Evolutionary conservation across 2,113 vertebrate species (phyloP), one percentile per base, ranked within the genome.

Genomic region (Probosciger aterrimus): DNA sequence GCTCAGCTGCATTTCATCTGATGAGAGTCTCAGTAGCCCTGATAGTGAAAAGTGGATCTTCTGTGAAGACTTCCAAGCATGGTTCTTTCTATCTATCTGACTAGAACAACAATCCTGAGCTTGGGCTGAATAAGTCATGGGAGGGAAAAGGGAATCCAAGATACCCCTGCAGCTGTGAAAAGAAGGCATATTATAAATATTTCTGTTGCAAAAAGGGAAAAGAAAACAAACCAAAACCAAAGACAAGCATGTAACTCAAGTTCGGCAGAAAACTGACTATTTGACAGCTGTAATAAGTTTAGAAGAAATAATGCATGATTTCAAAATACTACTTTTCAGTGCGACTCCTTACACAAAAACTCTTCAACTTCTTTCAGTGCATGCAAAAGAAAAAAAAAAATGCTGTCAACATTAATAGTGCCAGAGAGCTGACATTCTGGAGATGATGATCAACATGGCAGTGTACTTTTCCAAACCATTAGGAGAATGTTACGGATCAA

Each of bases 161-260:
- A 92, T 74, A 83, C 4, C 33, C 27, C 60, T 67, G 53, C 74
- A 87, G 78, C 80, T 87, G 57, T 80, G 74, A 92, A 81, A 95
- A 91, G 59, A 82, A 91, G 46, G 53, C 8, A 14, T 73, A 59
- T 69, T 43, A 88, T 46, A 92, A 70, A 93, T 77, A 90, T 9
- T 13, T 16, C 23, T 94, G 24, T 24, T 19, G 28, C 37, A 88
- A 95, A 95, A 93, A 65, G 19, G 59, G 50, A 43, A 91, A 91
- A 81, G n/a, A 95, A 96, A 90, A 90, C 49, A 94, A 96, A 92
- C 77, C 41, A 85, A 92, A 88, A 44, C 49, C 50, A 53, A 86
- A 93, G 86, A 86, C 49, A 90, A 90, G 71, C 63, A 82, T 46
- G 41, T 59, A 88, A 85, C 23, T 93, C 63, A 85, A 65, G 18